phyloP scores from a whole-genome alignment of 2,113 vertebrate species.

The Pteropus alecto region DNA sequence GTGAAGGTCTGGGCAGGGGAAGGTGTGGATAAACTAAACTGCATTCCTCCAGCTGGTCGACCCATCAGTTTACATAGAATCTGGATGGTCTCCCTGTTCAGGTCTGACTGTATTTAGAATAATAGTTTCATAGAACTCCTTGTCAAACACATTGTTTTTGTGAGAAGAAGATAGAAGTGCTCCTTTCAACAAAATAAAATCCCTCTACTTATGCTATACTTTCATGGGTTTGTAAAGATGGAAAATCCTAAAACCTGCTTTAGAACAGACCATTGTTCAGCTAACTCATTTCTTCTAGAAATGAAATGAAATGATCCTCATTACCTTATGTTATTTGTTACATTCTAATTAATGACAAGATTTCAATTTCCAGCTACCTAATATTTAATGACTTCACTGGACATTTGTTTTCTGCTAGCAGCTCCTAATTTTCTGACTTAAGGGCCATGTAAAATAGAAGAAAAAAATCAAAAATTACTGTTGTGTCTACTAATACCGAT shows the following conservation, averaged over 20 bases:
- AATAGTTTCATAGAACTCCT: neutral
- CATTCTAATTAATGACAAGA: slow-evolving; percentile 5
- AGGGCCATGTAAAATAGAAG: neutral
- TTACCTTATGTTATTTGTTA: neutral
- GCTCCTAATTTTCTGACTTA: slow-evolving; percentile 9
- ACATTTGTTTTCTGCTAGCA: neutral
- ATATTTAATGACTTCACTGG: neutral
- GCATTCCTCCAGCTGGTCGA: neutral
- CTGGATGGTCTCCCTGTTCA: neutral
- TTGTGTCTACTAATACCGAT: neutral
- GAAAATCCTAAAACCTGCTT: slow-evolving; percentile 20
- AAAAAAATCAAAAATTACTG: slow-evolving; percentile 27
- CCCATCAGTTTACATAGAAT: neutral
- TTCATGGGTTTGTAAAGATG: neutral
- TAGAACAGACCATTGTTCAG: neutral
- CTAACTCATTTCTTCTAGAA: neutral
- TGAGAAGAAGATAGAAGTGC: neutral
- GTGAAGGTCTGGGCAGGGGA: neutral
- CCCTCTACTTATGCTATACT: neutral
- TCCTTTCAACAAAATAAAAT: slow-evolving; percentile 32
- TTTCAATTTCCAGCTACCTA: slow-evolving; percentile 12
- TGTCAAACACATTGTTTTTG: neutral
- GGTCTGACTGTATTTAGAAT: neutral
- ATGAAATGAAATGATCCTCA: neutral
- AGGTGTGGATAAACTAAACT: neutral